Evolutionary conservation across 35 echinoderm and acorn worm genomes (phyloP), one percentile per base, ranked within the genome.

Genomic region (Heliocidaris tuberculata): DNA sequence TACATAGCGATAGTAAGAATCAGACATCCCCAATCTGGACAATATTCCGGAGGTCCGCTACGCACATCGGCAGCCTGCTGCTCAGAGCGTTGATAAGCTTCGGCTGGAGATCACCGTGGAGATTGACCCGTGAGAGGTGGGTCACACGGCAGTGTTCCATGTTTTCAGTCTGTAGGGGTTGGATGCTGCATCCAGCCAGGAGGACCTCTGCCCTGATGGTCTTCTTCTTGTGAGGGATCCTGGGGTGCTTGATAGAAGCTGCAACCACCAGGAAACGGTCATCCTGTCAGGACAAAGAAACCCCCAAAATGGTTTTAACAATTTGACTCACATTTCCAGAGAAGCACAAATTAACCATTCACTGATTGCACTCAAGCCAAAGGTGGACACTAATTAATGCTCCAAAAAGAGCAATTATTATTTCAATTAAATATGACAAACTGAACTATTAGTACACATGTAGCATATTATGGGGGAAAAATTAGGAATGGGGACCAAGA

Each of bases 61-160:
- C 50, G 89, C 96, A 95, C 70, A 95, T 32, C 15, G 96, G 94
- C 86, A 85, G 94, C 85, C 61, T 90, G 94, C 94, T 96, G 88
- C 60, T 94, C 30, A 94, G 47, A 16, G 31, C 48, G 19, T 96
- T 94, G 85, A 86, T 88, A 11, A 92, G 48, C 21, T 42, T 94
- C 71, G 93, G 95, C n/a, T 96, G 85, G 1, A 94, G 94, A 71
- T 95, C 94, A 92, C 94, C 94, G 6, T 92, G 49, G 0, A 95
- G 94, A 52, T 94, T 49, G 31, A 98, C 94, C 92, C 95, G 94
- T 93, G 96, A 90, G 86, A 95, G 56, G 59, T 93, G 95, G 17
- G 86, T 88, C 19, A 98, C 88, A 30, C 60, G 95, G 47, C 96
- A 97, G 90, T 96, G 95, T 95, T 98, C 97, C 85, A 92, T 96